These are phyloP conservation scores for Drosophila histrio DNA, from an alignment of 2,888 invertebrate species.

Conservation along the genomic window DNA sequence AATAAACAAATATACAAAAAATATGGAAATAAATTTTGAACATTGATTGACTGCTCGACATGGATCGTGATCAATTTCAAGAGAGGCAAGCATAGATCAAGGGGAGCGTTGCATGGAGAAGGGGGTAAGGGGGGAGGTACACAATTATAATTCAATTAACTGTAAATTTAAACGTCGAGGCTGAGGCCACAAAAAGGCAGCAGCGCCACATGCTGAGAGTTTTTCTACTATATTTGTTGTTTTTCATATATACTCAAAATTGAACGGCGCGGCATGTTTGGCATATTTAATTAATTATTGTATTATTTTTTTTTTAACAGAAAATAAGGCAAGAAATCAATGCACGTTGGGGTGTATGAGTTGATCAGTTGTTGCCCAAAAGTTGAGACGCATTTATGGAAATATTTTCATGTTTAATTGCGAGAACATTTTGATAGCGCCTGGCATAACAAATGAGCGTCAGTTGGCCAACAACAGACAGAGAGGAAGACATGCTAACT, in stretches of 20 bases:
- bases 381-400: constrained; percentile 54
- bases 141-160: constrained; percentile 77
- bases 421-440: constrained; percentile 54
- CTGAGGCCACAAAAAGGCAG: constrained; percentile 1
- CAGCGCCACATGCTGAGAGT: constrained; percentile 61
- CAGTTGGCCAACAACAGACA: neutral
- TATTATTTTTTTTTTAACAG: constrained; percentile 25
- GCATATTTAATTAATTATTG: constrained; percentile 76
- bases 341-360: neutral
- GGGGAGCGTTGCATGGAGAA: neutral
- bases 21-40: constrained; percentile 48
- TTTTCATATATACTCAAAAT: constrained; percentile 18
- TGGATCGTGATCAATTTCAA: constrained; percentile 62
- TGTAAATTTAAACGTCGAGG: constrained; percentile 47
- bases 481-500: constrained; percentile 46
- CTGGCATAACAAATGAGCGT: constrained; percentile 56
- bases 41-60: constrained; percentile 73
- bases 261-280: constrained; percentile 52
- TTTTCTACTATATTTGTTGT: neutral
- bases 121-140: neutral
- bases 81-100: constrained; percentile 1
- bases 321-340: constrained; percentile 46
- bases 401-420: constrained; percentile 72
- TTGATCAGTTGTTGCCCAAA: constrained; percentile 17
- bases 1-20: constrained; percentile 35